These are phyloP conservation scores for Stylophora pistillata DNA, from an alignment of 64 coral and sea anemone genomes.

Conservation along the genomic window DNA sequence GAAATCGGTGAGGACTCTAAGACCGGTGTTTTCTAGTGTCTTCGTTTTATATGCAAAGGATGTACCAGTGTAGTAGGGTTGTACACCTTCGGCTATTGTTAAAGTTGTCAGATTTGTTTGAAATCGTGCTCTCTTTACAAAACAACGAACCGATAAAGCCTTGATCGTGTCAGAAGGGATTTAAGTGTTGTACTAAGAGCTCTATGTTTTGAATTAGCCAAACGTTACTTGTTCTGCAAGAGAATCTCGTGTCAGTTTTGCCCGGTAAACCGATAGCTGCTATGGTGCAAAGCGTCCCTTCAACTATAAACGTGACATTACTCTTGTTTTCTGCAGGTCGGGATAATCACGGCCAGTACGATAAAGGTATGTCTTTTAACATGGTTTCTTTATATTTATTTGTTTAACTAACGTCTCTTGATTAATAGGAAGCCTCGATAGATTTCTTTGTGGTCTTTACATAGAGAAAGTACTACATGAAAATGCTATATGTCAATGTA, in stretches of 20 bases:
- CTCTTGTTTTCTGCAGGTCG: conserved; percentile 13
- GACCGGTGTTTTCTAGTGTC: neutral
- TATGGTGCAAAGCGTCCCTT: neutral
- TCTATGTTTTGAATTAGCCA: neutral
- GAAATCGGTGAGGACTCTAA: conserved; percentile 41
- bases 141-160: neutral
- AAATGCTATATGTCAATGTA: neutral
- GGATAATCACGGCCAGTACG: conserved; percentile 32
- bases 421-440: conserved; percentile 8
- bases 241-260: neutral
- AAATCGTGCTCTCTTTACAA: conserved; percentile 12
- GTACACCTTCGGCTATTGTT: neutral
- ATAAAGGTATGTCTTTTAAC: conserved; percentile 27
- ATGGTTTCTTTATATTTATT: conserved; percentile 24
- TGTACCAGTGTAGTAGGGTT: neutral
- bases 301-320: neutral
- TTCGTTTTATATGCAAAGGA: neutral
- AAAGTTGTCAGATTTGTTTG: conserved; percentile 21
- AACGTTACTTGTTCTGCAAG: neutral
- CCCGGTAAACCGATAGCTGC: neutral
- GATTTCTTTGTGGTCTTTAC: conserved; percentile 41
- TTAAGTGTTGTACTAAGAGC: conserved; percentile 31
- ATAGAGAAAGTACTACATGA: neutral
- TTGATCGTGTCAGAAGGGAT: neutral
- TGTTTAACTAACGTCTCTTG: conserved; percentile 31